Percentiles rank a stretch among this genome's conserved stretches.
These are phyloP conservation scores for Percina caprodes DNA, from an alignment of 2,113 vertebrate genomes.

Conservation along the genomic window DNA sequence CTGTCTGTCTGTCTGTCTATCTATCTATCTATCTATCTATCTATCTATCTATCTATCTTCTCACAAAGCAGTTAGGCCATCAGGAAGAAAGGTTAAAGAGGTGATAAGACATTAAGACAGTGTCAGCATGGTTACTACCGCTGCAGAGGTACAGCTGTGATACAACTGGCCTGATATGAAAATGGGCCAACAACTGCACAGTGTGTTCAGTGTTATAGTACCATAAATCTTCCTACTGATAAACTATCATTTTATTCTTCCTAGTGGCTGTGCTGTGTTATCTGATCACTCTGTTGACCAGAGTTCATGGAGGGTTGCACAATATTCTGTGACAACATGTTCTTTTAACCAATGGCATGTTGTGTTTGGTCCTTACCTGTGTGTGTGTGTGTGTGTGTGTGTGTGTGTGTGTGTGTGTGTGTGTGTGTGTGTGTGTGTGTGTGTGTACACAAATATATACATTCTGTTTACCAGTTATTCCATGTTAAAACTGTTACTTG, in stretches of 20 bases:
- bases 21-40: slow-evolving; percentile 6
- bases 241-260: neutral
- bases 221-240: slow-evolving; percentile 30
- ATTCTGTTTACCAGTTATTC: neutral
- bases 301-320: slow-evolving; percentile 52
- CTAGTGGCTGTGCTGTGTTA: neutral
- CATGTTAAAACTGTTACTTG: neutral
- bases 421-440: no score
- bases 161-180: slow-evolving; percentile 27
- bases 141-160: neutral
- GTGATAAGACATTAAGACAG: slow-evolving; percentile 13
- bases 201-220: slow-evolving; percentile 15
- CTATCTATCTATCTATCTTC: neutral
- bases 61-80: neutral
- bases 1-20: slow-evolving; percentile 12
- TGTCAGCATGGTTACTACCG: neutral
- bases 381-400: no score
- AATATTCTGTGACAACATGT: slow-evolving; percentile 42
- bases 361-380: neutral
- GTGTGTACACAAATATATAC: neutral
- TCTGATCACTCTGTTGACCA: slow-evolving; percentile 26
- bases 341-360: slow-evolving; percentile 20
- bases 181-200: slow-evolving; percentile 4
- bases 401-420: no score
- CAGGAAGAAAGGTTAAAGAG: slow-evolving; percentile 10